phyloP scores from a whole-genome alignment of 2,113 vertebrate species.

The Nannospalax galili region DNA sequence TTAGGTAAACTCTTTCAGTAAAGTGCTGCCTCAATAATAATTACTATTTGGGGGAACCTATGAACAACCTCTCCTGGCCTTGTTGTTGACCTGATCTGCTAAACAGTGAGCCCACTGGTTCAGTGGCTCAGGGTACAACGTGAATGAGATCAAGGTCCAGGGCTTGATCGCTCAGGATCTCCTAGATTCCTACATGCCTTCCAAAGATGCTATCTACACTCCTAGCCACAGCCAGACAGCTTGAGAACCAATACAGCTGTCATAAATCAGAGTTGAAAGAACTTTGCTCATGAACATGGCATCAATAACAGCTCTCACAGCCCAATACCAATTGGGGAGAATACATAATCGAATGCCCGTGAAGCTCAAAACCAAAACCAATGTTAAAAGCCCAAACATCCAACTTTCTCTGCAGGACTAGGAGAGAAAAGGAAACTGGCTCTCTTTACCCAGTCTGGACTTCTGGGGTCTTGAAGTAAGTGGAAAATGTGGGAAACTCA shows the following conservation, averaged over 20 bases:
- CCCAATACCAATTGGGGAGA: not conserved
- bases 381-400: not conserved
- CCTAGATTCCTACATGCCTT: constrained; percentile 53
- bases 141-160: constrained; percentile 49
- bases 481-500: constrained; percentile 8
- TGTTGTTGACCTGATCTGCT: constrained; percentile 50
- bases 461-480: constrained; percentile 30
- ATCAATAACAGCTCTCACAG: not conserved
- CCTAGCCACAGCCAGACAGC: not conserved
- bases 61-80: not conserved
- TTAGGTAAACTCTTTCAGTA: not conserved
- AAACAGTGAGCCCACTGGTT: constrained; percentile 14
- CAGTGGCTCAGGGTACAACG: not conserved
- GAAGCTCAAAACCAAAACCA: not conserved
- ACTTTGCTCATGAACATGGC: not conserved
- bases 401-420: not conserved
- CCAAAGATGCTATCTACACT: not conserved
- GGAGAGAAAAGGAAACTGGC: not conserved
- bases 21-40: not conserved
- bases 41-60: not conserved
- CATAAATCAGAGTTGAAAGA: not conserved
- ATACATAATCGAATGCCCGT: constrained; percentile 1
- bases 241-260: not conserved
- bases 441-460: not conserved
- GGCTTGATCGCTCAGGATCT: constrained; percentile 42